Base-by-base conservation (phyloP, 1,140 invertebrate genomes). In the Eupristina koningsbergeri region DNA sequence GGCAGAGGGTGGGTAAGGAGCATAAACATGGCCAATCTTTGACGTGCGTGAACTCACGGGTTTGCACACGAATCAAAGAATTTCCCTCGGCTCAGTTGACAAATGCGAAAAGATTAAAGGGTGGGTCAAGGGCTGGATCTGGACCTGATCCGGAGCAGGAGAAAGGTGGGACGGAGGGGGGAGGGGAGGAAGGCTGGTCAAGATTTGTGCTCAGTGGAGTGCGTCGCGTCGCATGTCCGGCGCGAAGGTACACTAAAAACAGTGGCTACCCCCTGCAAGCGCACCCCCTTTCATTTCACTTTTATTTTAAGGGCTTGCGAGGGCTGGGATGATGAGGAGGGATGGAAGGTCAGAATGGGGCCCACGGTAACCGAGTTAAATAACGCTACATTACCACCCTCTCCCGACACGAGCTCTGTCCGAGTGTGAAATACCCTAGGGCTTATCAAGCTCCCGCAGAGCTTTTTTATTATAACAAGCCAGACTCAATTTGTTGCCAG, bases 391-490 rank as follows among this genome's bases (percentile, higher is more conserved):
- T 91, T 89, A 89, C 87, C 91, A 89, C 89, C 88, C 89, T 89
- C 81, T 87, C 19, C 31, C 88, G 88, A 31, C 31, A 64, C 88
- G 88, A 88, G 86, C 86, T 73, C 85, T 91, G 91, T 88, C 91
- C 91, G 89, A 92, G 91, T 92, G 92, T 92, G 91, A 93, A 93
- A 93, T 92, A 92, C 91, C 89, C 89, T 89, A 78, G 79, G 88
- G 91, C 91, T 92, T 92, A 93, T 93, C 91, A 89, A 88, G 53
- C 85, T 84, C 84, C 88, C 86, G 89, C 88, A 90, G 87, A 87
- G 82, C 84, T 90, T 89, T 90, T 88, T 90, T 88, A 83, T 87
- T 85, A 86, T 87, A 85, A 45, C 80, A 78, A 19, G 45, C 47
- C 50, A n/a, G 63, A 69, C 13, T n/a, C 64, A 39, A 64, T 26